Conservation (phyloP, 2,797 vertebrate genomes). For the Catostomus latipinnis region DNA sequence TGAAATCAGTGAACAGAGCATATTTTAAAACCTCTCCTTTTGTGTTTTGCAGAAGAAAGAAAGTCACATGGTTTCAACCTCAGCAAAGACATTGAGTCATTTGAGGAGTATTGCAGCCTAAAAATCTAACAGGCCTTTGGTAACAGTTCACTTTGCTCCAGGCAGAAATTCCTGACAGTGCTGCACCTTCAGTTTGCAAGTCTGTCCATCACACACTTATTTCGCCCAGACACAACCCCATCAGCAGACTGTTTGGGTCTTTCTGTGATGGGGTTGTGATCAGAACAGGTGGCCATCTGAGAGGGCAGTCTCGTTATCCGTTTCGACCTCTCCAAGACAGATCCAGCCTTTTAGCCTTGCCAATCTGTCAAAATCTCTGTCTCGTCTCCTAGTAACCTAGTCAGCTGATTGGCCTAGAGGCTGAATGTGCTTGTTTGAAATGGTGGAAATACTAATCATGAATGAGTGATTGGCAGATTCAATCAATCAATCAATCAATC, state of each 20-base stretch:
- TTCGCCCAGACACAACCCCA: neutral
- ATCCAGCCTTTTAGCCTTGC: conserved; percentile 20
- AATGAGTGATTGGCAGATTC: conserved; percentile 22
- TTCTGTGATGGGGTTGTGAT: conserved; percentile 3
- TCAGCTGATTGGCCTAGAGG: conserved; percentile 19
- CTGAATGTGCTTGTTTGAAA: conserved; percentile 19
- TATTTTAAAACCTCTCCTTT: neutral
- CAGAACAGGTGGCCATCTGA: conserved; percentile 42
- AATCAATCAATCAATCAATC: neutral
- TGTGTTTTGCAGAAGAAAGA: neutral
- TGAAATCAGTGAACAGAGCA: neutral
- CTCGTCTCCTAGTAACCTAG: neutral
- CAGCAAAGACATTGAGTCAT: neutral
- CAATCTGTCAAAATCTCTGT: conserved; percentile 25
- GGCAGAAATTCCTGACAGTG: conserved; percentile 15
- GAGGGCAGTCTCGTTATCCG: conserved; percentile 12
- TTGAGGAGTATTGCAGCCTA: conserved; percentile 20
- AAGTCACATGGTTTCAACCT: too few relatives aligned
- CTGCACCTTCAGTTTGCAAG: conserved; percentile 4
- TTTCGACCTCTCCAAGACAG: conserved; percentile 3
- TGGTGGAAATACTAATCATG: neutral
- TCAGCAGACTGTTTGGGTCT: conserved; percentile 1
- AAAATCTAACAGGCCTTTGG: conserved; percentile 20
- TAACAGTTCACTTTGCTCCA: conserved; percentile 16
- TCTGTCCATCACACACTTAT: conserved; percentile 21